Base-by-base conservation (phyloP, 2,797 vertebrate species). In the Malacoraja senta region DNA sequence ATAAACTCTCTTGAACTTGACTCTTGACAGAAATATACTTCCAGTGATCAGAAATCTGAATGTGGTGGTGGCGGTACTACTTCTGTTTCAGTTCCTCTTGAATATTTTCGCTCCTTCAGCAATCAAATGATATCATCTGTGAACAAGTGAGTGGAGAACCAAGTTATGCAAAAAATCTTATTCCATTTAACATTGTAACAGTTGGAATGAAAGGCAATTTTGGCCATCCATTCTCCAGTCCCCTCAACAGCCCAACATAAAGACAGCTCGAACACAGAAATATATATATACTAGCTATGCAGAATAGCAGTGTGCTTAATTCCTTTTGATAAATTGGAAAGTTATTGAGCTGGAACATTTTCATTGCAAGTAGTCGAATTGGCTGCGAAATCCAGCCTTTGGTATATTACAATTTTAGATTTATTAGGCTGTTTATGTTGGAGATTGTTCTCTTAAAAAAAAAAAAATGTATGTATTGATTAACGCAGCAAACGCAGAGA, bases 391-490 rank as follows among this genome's bases (percentile, higher is more conserved):
- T 86, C 58, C 29, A 86, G 61, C 58, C 83, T 19, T 63, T 65
- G 15, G 32, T 63, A 35, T 17, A 68, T 68, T 19, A 68, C n/a
- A 88, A 21, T 68, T 88, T 88, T 35, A 88, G 61, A 88, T 32
- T 68, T 88, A 88, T 88, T 88, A 68, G 63, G 61, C 84, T 88
- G 84, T 88, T 88, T 88, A 68, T 9, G 17, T 88, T 68, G 84
- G n/a, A 88, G 61, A 88, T 88, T 88, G 84, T 65, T 88, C 84
- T 88, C 63, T 15, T 86, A 84, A 65, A 63, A 88, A 38, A 38
- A 38, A 38, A 83, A 88, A 88, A 21, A 19, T 8, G n/a, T 35
- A 68, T 68, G 84, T n/a, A 65, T 88, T 68, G 61, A 88, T 88
- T 88, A 88, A 88, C n/a, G 15, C n/a, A 9, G 13, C 61, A 19